These are phyloP conservation scores for Meda fulgida DNA, from an alignment of 2,797 vertebrate genomes.

Conservation along the genomic window DNA sequence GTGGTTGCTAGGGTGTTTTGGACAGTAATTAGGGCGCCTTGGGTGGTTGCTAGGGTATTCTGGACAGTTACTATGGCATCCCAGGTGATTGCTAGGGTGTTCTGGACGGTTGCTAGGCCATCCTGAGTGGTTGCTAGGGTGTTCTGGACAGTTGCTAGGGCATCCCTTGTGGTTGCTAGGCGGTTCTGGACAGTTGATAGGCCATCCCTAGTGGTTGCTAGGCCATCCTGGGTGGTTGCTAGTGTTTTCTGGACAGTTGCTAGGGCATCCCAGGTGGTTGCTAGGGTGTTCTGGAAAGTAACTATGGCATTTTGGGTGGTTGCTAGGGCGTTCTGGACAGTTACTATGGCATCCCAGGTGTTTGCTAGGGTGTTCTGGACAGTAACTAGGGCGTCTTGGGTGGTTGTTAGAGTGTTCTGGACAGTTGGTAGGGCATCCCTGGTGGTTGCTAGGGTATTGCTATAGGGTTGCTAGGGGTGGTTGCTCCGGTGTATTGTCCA, in stretches of 20 bases:
- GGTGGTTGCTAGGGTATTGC: background rate
- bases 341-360: too few species aligned
- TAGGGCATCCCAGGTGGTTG: background rate
- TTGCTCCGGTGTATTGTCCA: background rate
- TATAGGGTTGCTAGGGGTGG: background rate
- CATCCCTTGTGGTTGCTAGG: background rate
- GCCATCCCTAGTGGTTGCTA: background rate
- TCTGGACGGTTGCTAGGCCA: rapidly evolving
- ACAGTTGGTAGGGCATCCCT: background rate
- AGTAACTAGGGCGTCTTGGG: too few species aligned
- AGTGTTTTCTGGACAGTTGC: background rate
- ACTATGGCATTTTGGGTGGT: rapidly evolving
- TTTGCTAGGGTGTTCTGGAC: background rate
- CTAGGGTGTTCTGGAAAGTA: background rate
- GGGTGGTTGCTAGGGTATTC: background rate
- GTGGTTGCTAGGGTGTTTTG: rapidly evolving
- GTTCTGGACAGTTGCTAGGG: background rate
- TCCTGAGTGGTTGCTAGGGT: background rate
- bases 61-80: background rate
- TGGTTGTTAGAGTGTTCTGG: background rate
- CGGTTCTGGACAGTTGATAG: background rate
- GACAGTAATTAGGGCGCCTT: rapidly evolving
- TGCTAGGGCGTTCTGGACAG: background rate
- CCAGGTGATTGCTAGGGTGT: background rate
- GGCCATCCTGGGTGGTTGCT: rapidly evolving